Base-by-base conservation (phyloP, 1,140 invertebrate genomes). In the Hylyphantes graminicola region DNA sequence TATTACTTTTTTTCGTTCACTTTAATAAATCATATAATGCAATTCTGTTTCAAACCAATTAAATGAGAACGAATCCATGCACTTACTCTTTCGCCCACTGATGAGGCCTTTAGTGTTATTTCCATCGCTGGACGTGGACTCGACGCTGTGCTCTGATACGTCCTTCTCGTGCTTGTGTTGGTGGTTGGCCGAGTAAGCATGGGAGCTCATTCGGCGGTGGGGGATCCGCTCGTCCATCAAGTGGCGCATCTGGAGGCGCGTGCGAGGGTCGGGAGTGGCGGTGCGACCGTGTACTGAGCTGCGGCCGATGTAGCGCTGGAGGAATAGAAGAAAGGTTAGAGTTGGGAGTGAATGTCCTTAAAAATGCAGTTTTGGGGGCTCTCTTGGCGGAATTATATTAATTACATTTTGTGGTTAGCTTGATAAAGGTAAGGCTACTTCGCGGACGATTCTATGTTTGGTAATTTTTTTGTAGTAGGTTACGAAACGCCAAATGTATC, bases 211-310 rank as follows among this genome's bases (percentile, higher is more conserved):
- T 12, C 82, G 57, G 19, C 82, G 11, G 55, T 68, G 82, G 9
- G 74, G 82, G 10, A 85, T 74, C 0, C 80, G 57, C 9, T 83
- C 80, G 59, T 83, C 94, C 54, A 96, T 93, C 90, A 96, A 92
- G 48, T 95, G 92, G 64, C 96, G 92, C 87, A 96, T 95, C 88
- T 97, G 96, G 92, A 96, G 94, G 90, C 96, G 95, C 90, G 95
- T 94, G 94, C 90, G 97, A 90, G 96, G 87, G 96, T 94, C 91
- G 92, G 90, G 9, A 86, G 87, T 85, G 94, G 94, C 8, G 5
- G 35, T 35, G 35, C 35, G 35, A 35, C 35, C 35, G 78, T 54
- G 55, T 86, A 85, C 5, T 13, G 13, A 15, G 53, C 50, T 75
- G 15, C 70, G 48, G 0, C 53, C 21, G 13, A 63, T 73, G 54